phyloP scores from a whole-genome alignment of 2,888 invertebrate species.

The Pecten maximus region DNA sequence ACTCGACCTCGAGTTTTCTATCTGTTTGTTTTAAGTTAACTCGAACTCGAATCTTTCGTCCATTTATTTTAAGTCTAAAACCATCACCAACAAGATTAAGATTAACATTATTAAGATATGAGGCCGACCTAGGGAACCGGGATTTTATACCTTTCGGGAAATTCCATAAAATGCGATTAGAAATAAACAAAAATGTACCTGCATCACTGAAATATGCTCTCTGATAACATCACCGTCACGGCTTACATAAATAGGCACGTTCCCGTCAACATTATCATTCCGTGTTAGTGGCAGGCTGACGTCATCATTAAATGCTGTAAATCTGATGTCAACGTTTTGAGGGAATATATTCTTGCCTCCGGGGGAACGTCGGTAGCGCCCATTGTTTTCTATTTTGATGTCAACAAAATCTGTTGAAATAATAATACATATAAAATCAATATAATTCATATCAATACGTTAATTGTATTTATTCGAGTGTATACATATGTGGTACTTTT shows the following conservation, averaged over 20 bases:
- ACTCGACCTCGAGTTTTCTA: too few species aligned
- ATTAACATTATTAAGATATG: too few species aligned
- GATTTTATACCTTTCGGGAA: too few species aligned
- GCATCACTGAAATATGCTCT: background rate
- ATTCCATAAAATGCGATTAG: too few species aligned
- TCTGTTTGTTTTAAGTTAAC: too few species aligned
- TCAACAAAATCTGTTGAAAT: background rate
- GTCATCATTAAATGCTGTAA: background rate
- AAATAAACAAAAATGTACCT: background rate
- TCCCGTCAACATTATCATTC: conserved; percentile 10
- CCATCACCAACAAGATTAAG: too few species aligned
- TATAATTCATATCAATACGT: too few species aligned
- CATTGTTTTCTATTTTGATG: background rate
- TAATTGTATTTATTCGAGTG: too few species aligned
- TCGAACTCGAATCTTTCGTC: too few species aligned
- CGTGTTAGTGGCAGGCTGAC: background rate
- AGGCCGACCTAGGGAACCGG: too few species aligned
- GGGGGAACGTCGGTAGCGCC: background rate
- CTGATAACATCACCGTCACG: conserved; percentile 1
- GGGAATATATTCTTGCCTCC: background rate
- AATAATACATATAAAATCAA: background rate
- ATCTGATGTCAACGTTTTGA: background rate
- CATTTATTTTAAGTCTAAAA: too few species aligned
- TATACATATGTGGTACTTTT: too few species aligned
- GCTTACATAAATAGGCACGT: conserved; percentile 11